phyloP scores from a whole-genome alignment of 2,888 invertebrate species.

The Agonopterix subpropinquella region DNA sequence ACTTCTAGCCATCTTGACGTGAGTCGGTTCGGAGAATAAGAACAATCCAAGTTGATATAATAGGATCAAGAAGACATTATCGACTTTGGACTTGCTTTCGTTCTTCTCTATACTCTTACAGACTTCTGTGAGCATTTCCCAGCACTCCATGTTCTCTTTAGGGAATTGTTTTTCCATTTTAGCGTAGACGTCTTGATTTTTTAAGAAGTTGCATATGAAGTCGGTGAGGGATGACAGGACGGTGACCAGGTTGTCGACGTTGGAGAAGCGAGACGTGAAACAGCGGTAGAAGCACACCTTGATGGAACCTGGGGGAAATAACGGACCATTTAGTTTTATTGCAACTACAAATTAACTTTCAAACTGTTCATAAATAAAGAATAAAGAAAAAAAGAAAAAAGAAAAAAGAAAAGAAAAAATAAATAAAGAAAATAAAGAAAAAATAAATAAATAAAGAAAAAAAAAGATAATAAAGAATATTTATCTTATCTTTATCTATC shows the following conservation, averaged over 20 bases:
- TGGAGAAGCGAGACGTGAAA: conserved; percentile 80
- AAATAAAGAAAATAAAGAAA: too few species aligned
- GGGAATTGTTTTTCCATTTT: conserved; percentile 76
- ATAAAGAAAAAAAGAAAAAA: too few species aligned
- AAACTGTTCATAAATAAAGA: too few species aligned
- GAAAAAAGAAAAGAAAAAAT: too few species aligned
- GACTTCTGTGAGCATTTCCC: conserved; percentile 77
- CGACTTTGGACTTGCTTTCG: conserved; percentile 70
- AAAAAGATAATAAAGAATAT: too few species aligned
- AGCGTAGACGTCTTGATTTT: conserved; percentile 60
- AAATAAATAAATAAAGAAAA: too few species aligned
- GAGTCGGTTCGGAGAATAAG: conserved; percentile 79
- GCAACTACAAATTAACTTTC: too few species aligned
- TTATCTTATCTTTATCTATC: too few species aligned
- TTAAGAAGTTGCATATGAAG: conserved; percentile 72
- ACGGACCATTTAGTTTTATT: too few species aligned
- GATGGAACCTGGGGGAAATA: conserved; percentile 61
- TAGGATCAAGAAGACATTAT: conserved; percentile 81
- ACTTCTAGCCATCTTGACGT: conserved; percentile 78
- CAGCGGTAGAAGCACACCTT: conserved; percentile 82
- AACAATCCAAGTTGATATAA: conserved; percentile 84
- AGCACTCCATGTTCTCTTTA: conserved; percentile 74
- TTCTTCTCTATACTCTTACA: conserved; percentile 71
- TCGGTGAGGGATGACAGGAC: conserved; percentile 76
- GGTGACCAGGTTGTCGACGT: conserved; percentile 76